Conservation (phyloP, 2,797 vertebrate species). For the Apogon talboti region DNA sequence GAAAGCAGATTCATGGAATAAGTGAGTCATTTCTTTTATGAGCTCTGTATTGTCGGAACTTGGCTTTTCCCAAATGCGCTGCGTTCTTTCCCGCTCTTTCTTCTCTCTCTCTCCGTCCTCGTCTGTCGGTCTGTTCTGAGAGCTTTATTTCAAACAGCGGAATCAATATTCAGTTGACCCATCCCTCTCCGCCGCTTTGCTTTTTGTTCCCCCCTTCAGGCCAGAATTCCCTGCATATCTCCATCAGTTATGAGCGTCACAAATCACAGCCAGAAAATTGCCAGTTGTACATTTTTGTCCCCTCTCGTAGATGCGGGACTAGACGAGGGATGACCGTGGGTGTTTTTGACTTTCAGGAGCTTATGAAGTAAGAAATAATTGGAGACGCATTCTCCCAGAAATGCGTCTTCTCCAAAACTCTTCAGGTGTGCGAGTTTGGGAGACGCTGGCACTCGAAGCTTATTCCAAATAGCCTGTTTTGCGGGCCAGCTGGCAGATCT, state of each 20-base stretch:
- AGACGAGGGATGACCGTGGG: constrained; percentile 60
- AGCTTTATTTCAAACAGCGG: constrained; percentile 62
- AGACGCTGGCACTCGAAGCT: constrained; percentile 36
- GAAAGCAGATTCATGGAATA: constrained; percentile 48
- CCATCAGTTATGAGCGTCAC: constrained; percentile 66
- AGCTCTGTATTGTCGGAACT: constrained; percentile 61
- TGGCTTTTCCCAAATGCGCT: constrained; percentile 54
- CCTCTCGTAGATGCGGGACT: constrained; percentile 47
- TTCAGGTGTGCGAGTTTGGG: constrained; percentile 17
- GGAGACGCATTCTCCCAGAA: constrained; percentile 54
- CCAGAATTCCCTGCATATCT: constrained; percentile 60
- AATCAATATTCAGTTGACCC: constrained; percentile 62
- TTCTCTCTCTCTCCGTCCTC: constrained; percentile 26
- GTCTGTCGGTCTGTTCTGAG: constrained; percentile 43
- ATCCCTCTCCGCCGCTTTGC: constrained; percentile 38
- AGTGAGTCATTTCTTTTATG: constrained; percentile 72
- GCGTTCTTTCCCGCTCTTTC: constrained; percentile 5
- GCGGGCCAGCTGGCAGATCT: constrained; percentile 61
- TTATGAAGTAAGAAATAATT: constrained; percentile 63
- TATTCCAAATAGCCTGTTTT: constrained; percentile 39
- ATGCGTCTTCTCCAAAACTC: constrained; percentile 39
- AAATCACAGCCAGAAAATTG: constrained; percentile 71
- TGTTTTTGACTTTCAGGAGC: constrained; percentile 62
- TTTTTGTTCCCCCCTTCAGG: constrained; percentile 45
- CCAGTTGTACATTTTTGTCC: constrained; percentile 65